Evolutionary conservation across 2,113 vertebrate species (phyloP).

Genomic region (Misgurnus anguillicaudatus): DNA sequence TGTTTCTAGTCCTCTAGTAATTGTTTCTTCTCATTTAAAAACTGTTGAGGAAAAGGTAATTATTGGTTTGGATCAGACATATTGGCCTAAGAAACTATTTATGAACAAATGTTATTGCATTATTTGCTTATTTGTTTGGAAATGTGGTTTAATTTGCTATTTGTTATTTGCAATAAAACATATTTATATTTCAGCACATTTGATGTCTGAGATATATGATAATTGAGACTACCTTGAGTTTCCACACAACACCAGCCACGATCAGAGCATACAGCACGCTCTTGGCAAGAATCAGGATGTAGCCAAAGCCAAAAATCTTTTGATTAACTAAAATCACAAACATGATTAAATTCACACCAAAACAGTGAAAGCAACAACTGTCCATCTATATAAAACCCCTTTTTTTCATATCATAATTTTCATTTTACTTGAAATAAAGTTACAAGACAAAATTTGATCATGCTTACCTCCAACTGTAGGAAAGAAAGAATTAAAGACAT

Average conservation of each 20-base stretch:
- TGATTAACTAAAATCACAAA: slow-evolving; percentile 42
- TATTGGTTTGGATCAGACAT: no score
- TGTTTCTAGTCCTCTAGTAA: neutral
- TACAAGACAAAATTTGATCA: neutral
- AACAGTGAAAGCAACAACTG: neutral
- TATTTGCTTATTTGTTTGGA: no score
- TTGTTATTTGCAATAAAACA: no score
- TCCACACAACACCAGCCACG: slow-evolving; percentile 46
- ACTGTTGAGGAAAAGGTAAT: neutral
- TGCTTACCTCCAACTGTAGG: neutral
- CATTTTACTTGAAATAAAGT: neutral
- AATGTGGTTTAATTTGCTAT: no score
- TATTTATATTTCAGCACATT: neutral
- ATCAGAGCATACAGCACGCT: slow-evolving; percentile 51
- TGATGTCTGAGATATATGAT: neutral
- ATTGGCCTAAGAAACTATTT: neutral
- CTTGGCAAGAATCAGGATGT: slow-evolving; percentile 55
- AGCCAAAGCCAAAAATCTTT: slow-evolving; percentile 35
- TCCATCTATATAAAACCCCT: no score
- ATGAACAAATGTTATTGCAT: no score
- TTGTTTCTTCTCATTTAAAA: neutral
- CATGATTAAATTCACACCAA: neutral
- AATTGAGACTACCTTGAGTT: slow-evolving; percentile 37
- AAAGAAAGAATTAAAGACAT: neutral
- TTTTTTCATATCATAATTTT: neutral